Conservation (phyloP, 2,113 vertebrate species). For the Dasyornis broadbenti region DNA sequence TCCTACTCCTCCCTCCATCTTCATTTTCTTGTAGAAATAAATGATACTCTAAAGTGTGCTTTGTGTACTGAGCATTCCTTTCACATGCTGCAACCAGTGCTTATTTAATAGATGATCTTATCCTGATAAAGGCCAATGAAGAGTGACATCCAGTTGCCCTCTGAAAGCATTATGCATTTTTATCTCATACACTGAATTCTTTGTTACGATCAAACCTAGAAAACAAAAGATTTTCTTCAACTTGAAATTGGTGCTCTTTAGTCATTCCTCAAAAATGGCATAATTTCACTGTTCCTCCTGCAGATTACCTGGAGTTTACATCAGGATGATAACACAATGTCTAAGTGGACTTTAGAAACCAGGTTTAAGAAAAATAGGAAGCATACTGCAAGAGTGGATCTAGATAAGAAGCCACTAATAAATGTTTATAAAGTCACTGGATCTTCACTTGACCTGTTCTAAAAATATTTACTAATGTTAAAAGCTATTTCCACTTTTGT, state of each 20-base stretch:
- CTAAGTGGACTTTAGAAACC: not conserved
- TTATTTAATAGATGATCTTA: not conserved
- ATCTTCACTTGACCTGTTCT: conserved; percentile 12
- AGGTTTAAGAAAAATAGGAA: not conserved
- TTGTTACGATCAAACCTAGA: not conserved
- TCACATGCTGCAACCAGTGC: not conserved
- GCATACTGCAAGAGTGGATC: not conserved
- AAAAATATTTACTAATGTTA: conserved; percentile 13
- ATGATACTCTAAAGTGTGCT: not conserved
- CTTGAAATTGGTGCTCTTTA: not conserved
- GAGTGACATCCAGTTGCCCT: not conserved
- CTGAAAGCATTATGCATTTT: not conserved
- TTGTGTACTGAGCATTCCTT: not conserved
- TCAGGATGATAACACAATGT: not conserved
- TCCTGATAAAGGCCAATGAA: not conserved
- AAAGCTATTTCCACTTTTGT: conserved; percentile 22
- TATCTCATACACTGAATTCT: not conserved
- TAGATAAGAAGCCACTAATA: not conserved
- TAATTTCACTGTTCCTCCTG: not conserved
- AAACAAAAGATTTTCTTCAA: not conserved
- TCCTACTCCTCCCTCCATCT: not conserved
- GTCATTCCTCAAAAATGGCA: not conserved
- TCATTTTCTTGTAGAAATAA: not conserved
- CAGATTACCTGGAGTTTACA: not conserved
- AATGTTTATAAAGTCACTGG: not conserved